phyloP scores from a whole-genome alignment of 2,888 invertebrate genomes.

The Ormyrus pomaceus region DNA sequence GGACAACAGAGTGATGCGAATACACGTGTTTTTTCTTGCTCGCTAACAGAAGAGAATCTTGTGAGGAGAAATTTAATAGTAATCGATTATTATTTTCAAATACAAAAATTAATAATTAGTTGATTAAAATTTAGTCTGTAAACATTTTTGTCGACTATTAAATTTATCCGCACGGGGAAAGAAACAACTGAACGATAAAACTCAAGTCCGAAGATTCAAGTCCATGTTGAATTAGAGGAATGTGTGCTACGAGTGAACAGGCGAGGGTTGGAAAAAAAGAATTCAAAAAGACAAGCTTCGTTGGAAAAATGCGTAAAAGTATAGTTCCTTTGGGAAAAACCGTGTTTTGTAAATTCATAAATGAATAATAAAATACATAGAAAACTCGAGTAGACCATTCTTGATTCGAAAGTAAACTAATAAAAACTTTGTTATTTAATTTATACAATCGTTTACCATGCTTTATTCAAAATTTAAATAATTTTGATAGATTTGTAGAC shows the following conservation, averaged over 20 bases:
- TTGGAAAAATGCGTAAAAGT: slow-evolving; percentile 11
- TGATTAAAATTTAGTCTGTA: too few species aligned
- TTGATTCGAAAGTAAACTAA: too few species aligned
- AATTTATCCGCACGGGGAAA: too few species aligned
- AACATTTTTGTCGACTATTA: too few species aligned
- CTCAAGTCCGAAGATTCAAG: neutral
- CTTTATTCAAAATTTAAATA: too few species aligned
- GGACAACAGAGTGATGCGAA: slow-evolving; percentile 32
- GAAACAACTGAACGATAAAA: neutral
- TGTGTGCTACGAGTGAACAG: slow-evolving; percentile 10
- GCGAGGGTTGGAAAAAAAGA: neutral
- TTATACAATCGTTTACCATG: too few species aligned
- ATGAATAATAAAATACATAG: neutral
- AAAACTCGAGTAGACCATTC: neutral
- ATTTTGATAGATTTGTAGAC: neutral
- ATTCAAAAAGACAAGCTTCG: neutral
- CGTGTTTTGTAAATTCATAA: too few species aligned
- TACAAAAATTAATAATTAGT: too few species aligned
- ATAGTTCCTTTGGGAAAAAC: neutral
- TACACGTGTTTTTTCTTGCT: slow-evolving; percentile 19
- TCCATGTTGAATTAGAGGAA: slow-evolving; percentile 12
- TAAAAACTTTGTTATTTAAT: too few species aligned
- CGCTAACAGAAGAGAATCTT: neutral
- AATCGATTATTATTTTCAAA: too few species aligned
- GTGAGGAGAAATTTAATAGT: too few species aligned